Evolutionary conservation across 2,113 vertebrate species (phyloP), one percentile per base, ranked within the genome.

Genomic region (Fukomys damarensis): DNA sequence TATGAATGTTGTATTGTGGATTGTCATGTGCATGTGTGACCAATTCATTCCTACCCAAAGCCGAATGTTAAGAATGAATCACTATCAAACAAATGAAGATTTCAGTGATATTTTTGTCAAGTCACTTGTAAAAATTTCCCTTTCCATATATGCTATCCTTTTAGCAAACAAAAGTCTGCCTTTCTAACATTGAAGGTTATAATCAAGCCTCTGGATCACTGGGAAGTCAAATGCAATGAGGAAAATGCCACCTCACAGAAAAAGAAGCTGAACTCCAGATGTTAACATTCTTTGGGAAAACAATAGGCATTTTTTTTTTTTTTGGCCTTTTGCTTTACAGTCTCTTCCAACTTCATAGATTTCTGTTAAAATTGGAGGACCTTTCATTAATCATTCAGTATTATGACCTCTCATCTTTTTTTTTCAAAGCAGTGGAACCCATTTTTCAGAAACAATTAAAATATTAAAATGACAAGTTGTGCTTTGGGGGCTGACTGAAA

Each of bases 371-470:
- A 70, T 52, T 35, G 22, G 43, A 41, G 91, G 41, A 65, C 70
- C 76, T 35, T 22, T 86, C 76, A 83, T n/a, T 65, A 85, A 77
- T 79, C 46, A 76, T n/a, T 30, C 26, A 17, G 3, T 32, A 52
- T 28, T 74, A 8, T 83, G 66, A 68, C 61, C 49, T 79, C 17
- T 28, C 41, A 20, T 66, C 26, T 59, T 85, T 89, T 81, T 76
- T 32, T 86, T 89, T 83, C 74, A 49, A 66, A 89, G 38, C 85
- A 77, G 32, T 43, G 16, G 30, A 91, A 81, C 7, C 17, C 38
- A 72, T 86, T 91, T 95, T 95, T 89, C 28, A 86, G 46, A 80
- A 54, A n/a, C 66, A 90, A 63, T 86, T 85, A 89, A 89, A 89
- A 77, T 83, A 91, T 56, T 91, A 82, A 90, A 88, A 87, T 30